phyloP scores from a whole-genome alignment of 2,888 invertebrate species.

The Pammene fasciana region DNA sequence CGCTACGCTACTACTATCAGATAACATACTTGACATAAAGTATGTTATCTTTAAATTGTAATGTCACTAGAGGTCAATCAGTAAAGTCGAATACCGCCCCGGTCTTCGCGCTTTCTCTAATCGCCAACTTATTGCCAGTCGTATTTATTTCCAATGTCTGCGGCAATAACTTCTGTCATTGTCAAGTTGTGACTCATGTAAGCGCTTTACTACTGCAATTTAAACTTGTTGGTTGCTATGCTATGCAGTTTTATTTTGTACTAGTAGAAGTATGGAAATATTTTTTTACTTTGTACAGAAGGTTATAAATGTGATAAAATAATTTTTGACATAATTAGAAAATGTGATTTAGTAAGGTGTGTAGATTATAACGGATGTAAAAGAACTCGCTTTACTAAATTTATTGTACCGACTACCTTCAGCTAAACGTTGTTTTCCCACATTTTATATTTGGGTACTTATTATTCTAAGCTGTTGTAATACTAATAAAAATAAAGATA shows the following conservation, averaged over 20 bases:
- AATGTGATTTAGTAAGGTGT: slow-evolving; percentile 82
- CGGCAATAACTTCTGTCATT: slow-evolving; percentile 7
- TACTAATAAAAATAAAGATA: slow-evolving; percentile 66
- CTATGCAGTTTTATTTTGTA: slow-evolving; percentile 74
- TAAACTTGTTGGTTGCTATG: slow-evolving; percentile 56
- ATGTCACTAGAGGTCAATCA: background rate
- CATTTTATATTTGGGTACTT: slow-evolving; percentile 79
- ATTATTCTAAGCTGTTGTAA: slow-evolving; percentile 78
- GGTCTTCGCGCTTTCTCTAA: slow-evolving; percentile 1
- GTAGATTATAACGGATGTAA: slow-evolving; percentile 67
- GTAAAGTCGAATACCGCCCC: background rate
- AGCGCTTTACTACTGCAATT: slow-evolving; percentile 41
- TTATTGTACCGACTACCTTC: slow-evolving; percentile 66
- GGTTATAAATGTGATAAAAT: slow-evolving; percentile 81
- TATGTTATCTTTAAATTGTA: too few species aligned
- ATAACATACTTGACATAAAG: background rate
- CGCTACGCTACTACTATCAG: too few species aligned
- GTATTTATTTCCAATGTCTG: background rate
- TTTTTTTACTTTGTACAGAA: slow-evolving; percentile 83
- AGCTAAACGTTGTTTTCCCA: slow-evolving; percentile 75
- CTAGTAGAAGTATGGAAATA: slow-evolving; percentile 76
- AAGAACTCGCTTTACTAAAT: slow-evolving; percentile 78
- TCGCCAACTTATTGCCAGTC: background rate
- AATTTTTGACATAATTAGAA: slow-evolving; percentile 80
- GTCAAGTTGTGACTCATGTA: background rate